Percentiles rank a stretch among this genome's conserved stretches.
Conservation (phyloP, 2,113 vertebrate species). For the Erythrocebus patas region DNA sequence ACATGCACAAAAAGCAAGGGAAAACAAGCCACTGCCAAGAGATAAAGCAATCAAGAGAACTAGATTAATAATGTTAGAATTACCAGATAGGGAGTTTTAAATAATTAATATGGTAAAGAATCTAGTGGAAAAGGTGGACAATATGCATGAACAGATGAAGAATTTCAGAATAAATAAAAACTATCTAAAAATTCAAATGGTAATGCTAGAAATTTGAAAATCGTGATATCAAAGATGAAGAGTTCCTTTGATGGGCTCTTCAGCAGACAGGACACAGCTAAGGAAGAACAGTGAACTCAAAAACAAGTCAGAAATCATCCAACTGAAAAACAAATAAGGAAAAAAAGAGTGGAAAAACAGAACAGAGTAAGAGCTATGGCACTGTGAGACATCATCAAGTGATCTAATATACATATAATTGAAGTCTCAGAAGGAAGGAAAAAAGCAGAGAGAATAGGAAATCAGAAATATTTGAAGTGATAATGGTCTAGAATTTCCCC, state of each 20-base stretch:
- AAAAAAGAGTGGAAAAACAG: neutral
- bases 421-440: neutral
- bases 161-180: neutral
- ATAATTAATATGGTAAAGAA: neutral
- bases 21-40: neutral
- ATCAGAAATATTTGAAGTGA: constrained; percentile 30
- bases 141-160: neutral
- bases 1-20: neutral
- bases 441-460: neutral
- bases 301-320: neutral
- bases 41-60: neutral
- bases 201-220: neutral
- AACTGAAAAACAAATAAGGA: neutral
- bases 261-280: neutral
- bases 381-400: neutral
- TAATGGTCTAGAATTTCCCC: neutral
- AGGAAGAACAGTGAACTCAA: neutral
- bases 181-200: neutral
- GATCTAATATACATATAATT: neutral
- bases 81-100: neutral
- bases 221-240: neutral
- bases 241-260: neutral
- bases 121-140: neutral
- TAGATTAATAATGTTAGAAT: neutral
- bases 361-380: neutral